Conservation (phyloP, 2,113 vertebrate species). For the Pluvialis apricaria region DNA sequence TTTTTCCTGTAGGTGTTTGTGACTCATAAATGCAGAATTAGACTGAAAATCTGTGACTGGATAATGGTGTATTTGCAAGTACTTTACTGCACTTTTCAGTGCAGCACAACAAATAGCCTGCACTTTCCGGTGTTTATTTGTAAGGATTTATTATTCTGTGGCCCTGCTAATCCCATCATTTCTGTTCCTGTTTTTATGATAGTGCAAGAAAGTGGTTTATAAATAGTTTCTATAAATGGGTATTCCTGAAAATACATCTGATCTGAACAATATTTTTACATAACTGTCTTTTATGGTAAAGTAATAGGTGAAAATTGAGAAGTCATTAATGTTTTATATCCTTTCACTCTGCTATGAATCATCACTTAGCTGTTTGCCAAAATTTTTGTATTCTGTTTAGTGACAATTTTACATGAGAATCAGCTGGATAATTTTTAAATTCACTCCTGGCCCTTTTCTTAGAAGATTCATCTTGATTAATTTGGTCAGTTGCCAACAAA, state of each 20-base stretch:
- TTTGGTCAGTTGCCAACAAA: neutral
- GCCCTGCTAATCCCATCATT: conserved; percentile 27
- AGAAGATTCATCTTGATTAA: neutral
- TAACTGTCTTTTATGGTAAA: conserved; percentile 49
- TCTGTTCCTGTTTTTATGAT: conserved; percentile 39
- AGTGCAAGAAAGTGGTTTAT: conserved; percentile 39
- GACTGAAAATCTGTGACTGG: conserved; percentile 38
- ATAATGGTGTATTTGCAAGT: conserved; percentile 58
- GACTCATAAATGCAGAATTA: conserved; percentile 71
- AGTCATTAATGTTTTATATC: conserved; percentile 52
- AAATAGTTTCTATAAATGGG: conserved; percentile 49
- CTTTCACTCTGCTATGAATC: conserved; percentile 16
- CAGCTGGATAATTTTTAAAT: conserved; percentile 14
- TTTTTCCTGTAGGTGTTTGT: conserved; percentile 56
- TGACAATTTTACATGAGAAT: conserved; percentile 9
- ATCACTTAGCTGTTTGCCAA: conserved; percentile 37
- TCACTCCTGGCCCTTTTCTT: neutral
- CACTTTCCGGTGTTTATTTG: conserved; percentile 12
- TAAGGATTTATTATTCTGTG: conserved; percentile 45
- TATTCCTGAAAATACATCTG: conserved; percentile 55
- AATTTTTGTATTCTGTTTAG: conserved; percentile 38
- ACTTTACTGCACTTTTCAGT: conserved; percentile 41
- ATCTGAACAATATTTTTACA: conserved; percentile 40
- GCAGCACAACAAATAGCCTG: conserved; percentile 37
- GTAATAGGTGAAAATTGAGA: conserved; percentile 54